Conservation (phyloP, 2,888 invertebrate species). For the Hymenopus coronatus region DNA sequence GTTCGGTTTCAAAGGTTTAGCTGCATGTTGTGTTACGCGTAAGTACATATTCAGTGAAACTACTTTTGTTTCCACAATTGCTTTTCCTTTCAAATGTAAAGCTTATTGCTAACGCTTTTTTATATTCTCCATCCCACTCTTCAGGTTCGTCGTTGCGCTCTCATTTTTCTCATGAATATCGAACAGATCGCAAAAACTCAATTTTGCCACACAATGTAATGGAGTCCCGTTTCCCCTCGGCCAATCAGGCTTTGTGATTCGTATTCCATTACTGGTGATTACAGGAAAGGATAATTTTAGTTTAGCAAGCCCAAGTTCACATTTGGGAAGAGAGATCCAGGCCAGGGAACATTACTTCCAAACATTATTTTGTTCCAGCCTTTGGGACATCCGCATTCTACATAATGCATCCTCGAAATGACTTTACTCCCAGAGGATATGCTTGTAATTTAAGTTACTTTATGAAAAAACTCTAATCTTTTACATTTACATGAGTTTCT, state of each 20-base stretch:
- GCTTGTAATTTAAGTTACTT: too few relatives aligned
- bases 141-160: not conserved
- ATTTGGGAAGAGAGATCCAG: not conserved
- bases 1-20: not conserved
- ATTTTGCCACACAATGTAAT: not conserved
- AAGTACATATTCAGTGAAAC: too few relatives aligned
- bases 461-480: too few relatives aligned
- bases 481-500: too few relatives aligned
- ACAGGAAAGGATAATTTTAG: not conserved
- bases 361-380: not conserved
- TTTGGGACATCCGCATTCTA: too few relatives aligned
- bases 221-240: not conserved
- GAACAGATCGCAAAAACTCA: not conserved
- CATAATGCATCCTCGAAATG: too few relatives aligned
- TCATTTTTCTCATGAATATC: not conserved
- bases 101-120: not conserved
- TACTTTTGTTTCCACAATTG: not conserved
- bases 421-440: too few relatives aligned
- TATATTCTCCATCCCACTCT: too few relatives aligned
- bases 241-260: not conserved
- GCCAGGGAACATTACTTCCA: not conserved
- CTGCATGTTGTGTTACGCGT: not conserved
- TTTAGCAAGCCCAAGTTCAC: not conserved
- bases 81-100: not conserved
- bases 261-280: not conserved